Percentiles rank a stretch among this genome's conserved stretches.
phyloP scores from a whole-genome alignment of 2,797 vertebrate species.

The Centropyge bicolor region DNA sequence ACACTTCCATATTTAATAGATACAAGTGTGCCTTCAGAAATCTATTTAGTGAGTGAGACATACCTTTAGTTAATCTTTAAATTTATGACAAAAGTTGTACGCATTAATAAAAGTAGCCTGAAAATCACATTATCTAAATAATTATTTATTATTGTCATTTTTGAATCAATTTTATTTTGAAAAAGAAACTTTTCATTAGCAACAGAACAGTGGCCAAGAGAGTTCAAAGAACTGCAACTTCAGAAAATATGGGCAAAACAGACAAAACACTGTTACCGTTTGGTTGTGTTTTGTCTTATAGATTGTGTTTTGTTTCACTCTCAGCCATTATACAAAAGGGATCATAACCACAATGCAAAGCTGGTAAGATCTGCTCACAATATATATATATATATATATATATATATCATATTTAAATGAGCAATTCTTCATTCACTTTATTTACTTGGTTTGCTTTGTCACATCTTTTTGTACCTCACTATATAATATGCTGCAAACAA shows the following conservation, averaged over 20 bases:
- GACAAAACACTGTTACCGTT: not conserved
- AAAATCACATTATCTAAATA: not conserved
- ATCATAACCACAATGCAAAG: not conserved
- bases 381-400: no score
- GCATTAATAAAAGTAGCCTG: constrained; percentile 8
- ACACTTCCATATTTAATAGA: no score
- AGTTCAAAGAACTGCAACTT: constrained; percentile 1
- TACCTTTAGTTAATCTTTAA: not conserved
- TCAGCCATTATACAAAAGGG: not conserved
- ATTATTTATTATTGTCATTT: not conserved
- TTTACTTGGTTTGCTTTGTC: constrained; percentile 53
- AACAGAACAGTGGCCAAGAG: not conserved
- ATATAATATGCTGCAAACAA: constrained; percentile 36
- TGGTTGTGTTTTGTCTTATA: constrained; percentile 2
- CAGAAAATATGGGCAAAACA: not conserved
- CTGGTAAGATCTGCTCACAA: not conserved
- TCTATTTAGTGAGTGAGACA: not conserved
- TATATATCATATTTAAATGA: not conserved
- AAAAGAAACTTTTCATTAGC: not conserved
- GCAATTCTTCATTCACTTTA: constrained; percentile 37
- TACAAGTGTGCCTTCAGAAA: not conserved
- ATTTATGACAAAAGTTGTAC: not conserved
- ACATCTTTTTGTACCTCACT: constrained; percentile 43
- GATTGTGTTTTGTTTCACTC: constrained; percentile 3
- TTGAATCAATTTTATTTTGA: not conserved